Conservation (phyloP, 2,888 invertebrate species). For the Zygaena filipendulae region DNA sequence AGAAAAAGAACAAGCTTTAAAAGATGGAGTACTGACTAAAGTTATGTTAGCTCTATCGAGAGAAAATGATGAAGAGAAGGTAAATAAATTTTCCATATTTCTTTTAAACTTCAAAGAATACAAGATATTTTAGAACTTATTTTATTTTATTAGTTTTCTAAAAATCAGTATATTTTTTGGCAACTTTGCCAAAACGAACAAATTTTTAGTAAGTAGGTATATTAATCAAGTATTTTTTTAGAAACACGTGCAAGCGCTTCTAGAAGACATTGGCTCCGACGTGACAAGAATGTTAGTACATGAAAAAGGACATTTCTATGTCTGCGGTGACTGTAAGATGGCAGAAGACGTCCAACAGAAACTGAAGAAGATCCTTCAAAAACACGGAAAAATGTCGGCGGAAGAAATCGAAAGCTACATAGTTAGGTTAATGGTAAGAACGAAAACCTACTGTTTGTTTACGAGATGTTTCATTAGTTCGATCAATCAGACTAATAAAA, state of each 20-base stretch:
- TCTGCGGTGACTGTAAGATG: conserved; percentile 98
- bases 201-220: no score
- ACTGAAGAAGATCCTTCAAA: conserved; percentile 79
- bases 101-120: not conserved
- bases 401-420: conserved; percentile 85
- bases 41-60: conserved; percentile 85
- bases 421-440: conserved; percentile 82
- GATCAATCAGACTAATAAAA: no score
- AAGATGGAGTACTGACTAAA: conserved; percentile 75
- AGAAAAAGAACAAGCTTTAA: conserved; percentile 79
- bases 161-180: no score
- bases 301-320: conserved; percentile 90
- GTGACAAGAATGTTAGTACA: conserved; percentile 80
- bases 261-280: conserved; percentile 79
- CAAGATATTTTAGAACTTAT: not conserved
- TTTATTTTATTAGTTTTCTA: no score
- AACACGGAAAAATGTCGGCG: conserved; percentile 74
- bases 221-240: no score
- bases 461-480: no score
- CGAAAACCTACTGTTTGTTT: no score
- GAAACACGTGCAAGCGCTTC: conserved; percentile 93
- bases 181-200: no score
- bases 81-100: conserved; percentile 43
- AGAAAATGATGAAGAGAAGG: conserved; percentile 79
- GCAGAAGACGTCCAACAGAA: conserved; percentile 95